Base-by-base conservation (phyloP, 2,888 invertebrate species). In the Macrostomum cliftonense region DNA sequence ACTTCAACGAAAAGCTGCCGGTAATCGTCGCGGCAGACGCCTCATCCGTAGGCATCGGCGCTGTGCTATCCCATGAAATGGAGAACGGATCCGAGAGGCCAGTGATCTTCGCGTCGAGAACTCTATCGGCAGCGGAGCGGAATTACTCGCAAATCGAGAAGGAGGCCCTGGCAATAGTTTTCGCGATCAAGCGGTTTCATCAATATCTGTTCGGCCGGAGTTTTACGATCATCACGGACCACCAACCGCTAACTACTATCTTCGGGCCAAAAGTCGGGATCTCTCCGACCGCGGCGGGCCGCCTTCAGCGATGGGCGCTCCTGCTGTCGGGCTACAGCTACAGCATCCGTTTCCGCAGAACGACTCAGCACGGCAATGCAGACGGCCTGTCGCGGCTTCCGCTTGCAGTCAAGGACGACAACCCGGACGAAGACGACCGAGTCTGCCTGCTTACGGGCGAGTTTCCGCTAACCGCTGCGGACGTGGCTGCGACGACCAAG, bases 71-170 rank as follows among this genome's bases (percentile, higher is more conserved):
- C 17, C 53, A 53, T 37, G 14, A 5, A 14, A 21, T n/a, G 28
- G 28, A 28, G 28, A 28, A 45, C 37, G 39, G 40, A 11, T 19
- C 55, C 9, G 65, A 67, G 50, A 50, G 59, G 51, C 65, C 70
- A 2, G 65, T 68, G 40, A 56, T 59, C 2, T 69, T 64, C 51
- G 67, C 64, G 0, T 67, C 62, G 45, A 59, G 58, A 2, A 65
- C 43, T 39, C 36, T 47, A 2, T 17, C 43, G 9, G 21, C 43
- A 21, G 19, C 47, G 19, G 47, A 47, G 36, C 42, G 21, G 9
- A 28, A 28, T 28, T 28, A 28, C 28, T 28, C 28, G 28, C 28
- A 28, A 28, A 28, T 28, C 9, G 28, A 28, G 28, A 28, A 28
- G 9, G 28, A 28, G 9, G 28, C 5, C 28, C 28, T 28, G 5